Evolutionary conservation across 1,140 invertebrate species (phyloP), one percentile per base, ranked within the genome.

Genomic region (Venturia canescens): DNA sequence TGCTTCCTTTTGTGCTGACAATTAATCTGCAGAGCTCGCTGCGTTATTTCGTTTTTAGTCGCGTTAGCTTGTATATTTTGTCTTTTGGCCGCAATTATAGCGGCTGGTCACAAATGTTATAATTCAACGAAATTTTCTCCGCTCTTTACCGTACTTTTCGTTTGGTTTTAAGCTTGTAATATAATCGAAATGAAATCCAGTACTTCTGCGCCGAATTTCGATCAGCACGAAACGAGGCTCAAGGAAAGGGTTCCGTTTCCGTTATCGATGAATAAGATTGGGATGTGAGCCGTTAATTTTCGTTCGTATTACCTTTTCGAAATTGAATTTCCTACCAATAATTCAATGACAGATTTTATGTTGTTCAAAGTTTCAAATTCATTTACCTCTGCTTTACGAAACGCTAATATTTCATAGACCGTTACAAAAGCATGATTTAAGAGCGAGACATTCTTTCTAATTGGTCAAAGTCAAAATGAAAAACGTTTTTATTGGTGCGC

Each of bases 81-180:
- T 44, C 13, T 44, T 72, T 72, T 72, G 70, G 70, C 70, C 38
- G 38, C 70, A 26, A 31, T 23, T 23, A 26, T 16, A 13, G 34
- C 38, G 44, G 67, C 67, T 72, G 70, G 34, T 72, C 70, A 38
- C 38, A 66, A 48, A 72, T 70, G 11, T 70, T 44, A 34, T 72
- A 26, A 72, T 48, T 72, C 31, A 72, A 44, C 34, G n/a, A 66
- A 44, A 18, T 70, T 34, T 70, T 31, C 31, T 69, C 13, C 29
- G 15, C 18, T 69, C 66, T n/a, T 44, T 11, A 44, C 38, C 38
- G 38, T 13, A 11, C 67, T 29, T 29, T 27, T 34, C 29, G 31
- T 70, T 18, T 6, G n/a, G 18, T n/a, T 31, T 6, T 31, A 29
- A 15, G 7, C 67, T 18, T 15, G n/a, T 70, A 31, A 70, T 13